Conservation (phyloP, 1,140 invertebrate genomes). For the Penaeus indicus region DNA sequence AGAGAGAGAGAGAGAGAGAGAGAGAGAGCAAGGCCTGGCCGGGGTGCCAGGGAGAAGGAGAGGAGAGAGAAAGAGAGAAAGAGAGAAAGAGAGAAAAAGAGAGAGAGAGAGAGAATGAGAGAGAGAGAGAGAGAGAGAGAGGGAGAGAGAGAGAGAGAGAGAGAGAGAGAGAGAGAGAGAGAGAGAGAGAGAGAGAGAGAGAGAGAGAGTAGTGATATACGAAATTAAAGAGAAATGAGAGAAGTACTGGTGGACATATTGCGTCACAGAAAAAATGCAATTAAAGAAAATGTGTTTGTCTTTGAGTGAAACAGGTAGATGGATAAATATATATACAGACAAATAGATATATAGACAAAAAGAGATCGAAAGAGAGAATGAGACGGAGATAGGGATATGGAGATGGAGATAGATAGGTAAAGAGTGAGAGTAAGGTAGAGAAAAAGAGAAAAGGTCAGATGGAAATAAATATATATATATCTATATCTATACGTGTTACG, state of each 20-base stretch:
- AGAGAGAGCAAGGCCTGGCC: conserved; percentile 2
- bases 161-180: conserved; percentile 39
- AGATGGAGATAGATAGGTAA: background rate
- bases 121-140: conserved; percentile 31
- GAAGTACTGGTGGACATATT: background rate
- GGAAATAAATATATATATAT: conserved; percentile 49
- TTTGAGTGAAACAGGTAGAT: no score
- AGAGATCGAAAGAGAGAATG: background rate
- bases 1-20: conserved; percentile 1
- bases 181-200: conserved; percentile 41
- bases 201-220: conserved; percentile 33
- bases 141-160: conserved; percentile 3
- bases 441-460: conserved; percentile 50
- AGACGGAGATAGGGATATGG: background rate
- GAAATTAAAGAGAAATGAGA: conserved; percentile 21
- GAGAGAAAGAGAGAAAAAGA: conserved; percentile 23
- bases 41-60: background rate
- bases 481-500: conserved; percentile 39
- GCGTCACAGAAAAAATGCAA: no score
- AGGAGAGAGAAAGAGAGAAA: background rate
- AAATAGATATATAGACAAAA: background rate
- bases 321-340: no score
- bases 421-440: conserved; percentile 5
- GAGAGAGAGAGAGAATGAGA: conserved; percentile 40
- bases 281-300: no score